Percentiles rank a stretch among this genome's conserved stretches.
These are phyloP conservation scores for Thelaira solivaga DNA, from an alignment of 2,888 invertebrate genomes.

Conservation along the genomic window DNA sequence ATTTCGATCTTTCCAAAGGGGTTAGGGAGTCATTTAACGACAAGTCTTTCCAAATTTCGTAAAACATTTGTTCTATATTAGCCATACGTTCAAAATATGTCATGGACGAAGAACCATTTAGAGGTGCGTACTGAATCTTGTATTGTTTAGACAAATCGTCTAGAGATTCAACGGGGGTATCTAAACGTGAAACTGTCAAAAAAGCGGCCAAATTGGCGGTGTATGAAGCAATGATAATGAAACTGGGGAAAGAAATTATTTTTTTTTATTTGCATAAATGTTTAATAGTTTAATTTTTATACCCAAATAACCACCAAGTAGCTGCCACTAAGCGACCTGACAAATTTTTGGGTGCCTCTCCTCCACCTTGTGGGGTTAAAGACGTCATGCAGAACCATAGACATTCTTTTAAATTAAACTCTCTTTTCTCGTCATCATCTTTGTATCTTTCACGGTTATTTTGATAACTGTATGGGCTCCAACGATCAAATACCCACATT, in stretches of 20 bases:
- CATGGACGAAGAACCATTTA: constrained; percentile 91
- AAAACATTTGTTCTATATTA: constrained; percentile 94
- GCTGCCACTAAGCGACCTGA: constrained; percentile 97
- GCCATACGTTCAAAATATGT: constrained; percentile 98
- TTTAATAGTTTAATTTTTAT: constrained; percentile 47
- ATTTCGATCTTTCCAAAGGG: constrained; percentile 91
- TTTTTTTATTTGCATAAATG: background rate
- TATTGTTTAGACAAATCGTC: constrained; percentile 97
- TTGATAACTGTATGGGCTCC: constrained; percentile 98
- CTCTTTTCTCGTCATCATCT: constrained; percentile 94
- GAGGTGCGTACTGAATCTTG: constrained; percentile 96
- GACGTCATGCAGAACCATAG: constrained; percentile 99
- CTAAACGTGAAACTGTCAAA: constrained; percentile 93
- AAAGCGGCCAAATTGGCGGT: constrained; percentile 99
- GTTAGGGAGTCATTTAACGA: constrained; percentile 94
- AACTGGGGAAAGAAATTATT: constrained; percentile 77
- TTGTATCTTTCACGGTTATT: constrained; percentile 95
- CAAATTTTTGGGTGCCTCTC: constrained; percentile 96
- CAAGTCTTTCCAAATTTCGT: constrained; percentile 99
- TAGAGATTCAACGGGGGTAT: constrained; percentile 93
- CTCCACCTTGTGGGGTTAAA: constrained; percentile 95
- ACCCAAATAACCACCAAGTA: constrained; percentile 99
- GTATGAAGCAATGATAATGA: constrained; percentile 98
- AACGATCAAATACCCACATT: constrained; percentile 97
- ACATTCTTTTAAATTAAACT: constrained; percentile 96